These are phyloP conservation scores for Dicrostonyx torquatus DNA, from an alignment of 2,797 vertebrate species.

Conservation along the genomic window DNA sequence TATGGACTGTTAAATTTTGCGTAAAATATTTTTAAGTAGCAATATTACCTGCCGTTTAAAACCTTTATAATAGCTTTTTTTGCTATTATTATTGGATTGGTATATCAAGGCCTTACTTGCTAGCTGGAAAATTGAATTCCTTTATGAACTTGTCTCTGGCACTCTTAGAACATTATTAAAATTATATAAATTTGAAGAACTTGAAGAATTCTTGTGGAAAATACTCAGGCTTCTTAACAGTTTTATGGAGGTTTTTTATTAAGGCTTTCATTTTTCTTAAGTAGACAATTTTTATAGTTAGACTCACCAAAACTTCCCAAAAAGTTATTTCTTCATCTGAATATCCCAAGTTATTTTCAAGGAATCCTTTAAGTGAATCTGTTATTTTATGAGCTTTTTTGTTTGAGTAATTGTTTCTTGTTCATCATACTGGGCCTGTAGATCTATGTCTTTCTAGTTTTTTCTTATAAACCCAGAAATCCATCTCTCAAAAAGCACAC, in stretches of 20 bases:
- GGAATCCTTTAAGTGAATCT: not conserved
- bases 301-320: not conserved
- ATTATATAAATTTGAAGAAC: not conserved
- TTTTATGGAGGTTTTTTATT: not conserved
- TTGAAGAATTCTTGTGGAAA: not conserved
- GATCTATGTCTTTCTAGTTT: not conserved
- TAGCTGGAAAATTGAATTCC: not conserved
- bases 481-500: not conserved
- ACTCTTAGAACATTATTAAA: not conserved
- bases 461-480: not conserved
- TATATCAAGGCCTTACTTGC: fast-evolving
- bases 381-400: not conserved
- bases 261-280: not conserved
- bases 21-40: not conserved
- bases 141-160: not conserved
- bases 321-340: not conserved
- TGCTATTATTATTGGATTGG: not conserved
- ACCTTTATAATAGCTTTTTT: not conserved
- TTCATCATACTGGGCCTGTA: too few species aligned
- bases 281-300: not conserved
- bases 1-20: not conserved
- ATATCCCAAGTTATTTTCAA: not conserved
- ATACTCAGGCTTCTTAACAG: not conserved
- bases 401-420: not conserved
- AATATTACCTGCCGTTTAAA: not conserved